Base-by-base conservation (phyloP, 2,888 invertebrate genomes). In the Drosophila phalerata region DNA sequence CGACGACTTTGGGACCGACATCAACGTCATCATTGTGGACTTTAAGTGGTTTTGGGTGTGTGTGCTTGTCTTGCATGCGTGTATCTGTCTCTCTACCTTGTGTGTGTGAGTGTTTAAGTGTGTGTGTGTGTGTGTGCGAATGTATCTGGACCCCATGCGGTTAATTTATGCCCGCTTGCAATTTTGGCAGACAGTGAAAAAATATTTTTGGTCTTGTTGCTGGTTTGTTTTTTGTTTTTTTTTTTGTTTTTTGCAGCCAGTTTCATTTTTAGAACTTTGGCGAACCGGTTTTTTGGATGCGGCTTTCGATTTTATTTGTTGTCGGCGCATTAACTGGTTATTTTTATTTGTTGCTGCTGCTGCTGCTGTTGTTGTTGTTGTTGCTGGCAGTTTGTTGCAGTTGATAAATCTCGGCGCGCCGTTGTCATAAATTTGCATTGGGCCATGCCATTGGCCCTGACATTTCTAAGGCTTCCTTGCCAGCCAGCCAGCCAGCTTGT, bases 241-340 rank as follows among this genome's bases (percentile, higher is more conserved):
- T 47, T 9, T 2, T 47, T 17, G 10, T 15, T 32, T 34, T 22
- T 71, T 67, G 78, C 73, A 82, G 79, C 77, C 77, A 88, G 88
- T 87, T 87, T 89, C 83, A 87, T 87, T 87, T 88, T 87, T 85
- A 90, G 89, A 88, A 81, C 86, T 84, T 82, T 77, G 81, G 72
- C 73, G 72, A 85, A 86, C 85, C 89, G 85, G 87, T 89, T 89
- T 84, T 83, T 88, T 71, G 77, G 84, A 65, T 81, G 77, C 69
- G 81, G 84, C 85, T 89, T 89, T 82, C 81, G 83, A 88, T 88
- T 89, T 89, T 87, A 83, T 88, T 89, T 87, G 88, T 89, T 83
- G 73, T 72, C 68, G 77, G 69, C 82, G 73, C 81, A 85, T 87
- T 89, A 88, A 84, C 84, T 84, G 87, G 72, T 83, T 76, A 76